Evolutionary conservation across 2,113 vertebrate species (phyloP), one percentile per base, ranked within the genome.

Genomic region (Semnornis frantzii): DNA sequence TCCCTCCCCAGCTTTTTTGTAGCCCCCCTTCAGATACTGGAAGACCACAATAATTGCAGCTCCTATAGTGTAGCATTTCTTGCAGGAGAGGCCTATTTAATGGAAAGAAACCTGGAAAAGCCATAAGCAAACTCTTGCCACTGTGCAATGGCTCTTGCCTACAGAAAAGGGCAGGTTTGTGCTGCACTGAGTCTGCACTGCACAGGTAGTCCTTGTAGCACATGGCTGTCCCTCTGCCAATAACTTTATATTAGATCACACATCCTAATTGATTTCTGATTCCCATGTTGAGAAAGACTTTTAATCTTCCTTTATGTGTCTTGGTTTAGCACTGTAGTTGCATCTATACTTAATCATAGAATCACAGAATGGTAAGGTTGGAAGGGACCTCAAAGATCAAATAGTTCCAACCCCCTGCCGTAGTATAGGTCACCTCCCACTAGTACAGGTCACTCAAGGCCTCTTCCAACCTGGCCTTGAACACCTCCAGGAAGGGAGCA

Each of bases 61-160:
- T 77, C 19, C 30, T 42, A 4, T 27, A 75, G 5, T 3, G 23
- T 8, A 44, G 33, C 15, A 7, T 24, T 65, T 93, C 64, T 62
- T 66, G 20, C 31, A 66, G 34, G 19, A 1, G 12, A 62, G 39
- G 44, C n/a, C 46, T 50, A 5, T 48, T 54, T 18, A 30, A 20
- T 79, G 82, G 44, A 33, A 62, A 62, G 37, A 72, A 85, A 87
- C 9, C 54, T 85, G 75, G 31, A 54, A 54, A 85, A 62, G 9
- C 28, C 31, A 10, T 39, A 13, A 46, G 8, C 5, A 9, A 9
- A 1, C 30, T 5, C 8, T 31, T 87, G 3, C 1, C 2, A 3
- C 17, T 0, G 5, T 34, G 46, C 70, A 5, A 2, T 2, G 17
- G 54, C 33, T 31, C 70, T 58, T 15, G 24, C 8, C 31, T 33